Evolutionary conservation across 2,888 invertebrate genomes (phyloP).

Genomic region (Phytoseiulus persimilis): DNA sequence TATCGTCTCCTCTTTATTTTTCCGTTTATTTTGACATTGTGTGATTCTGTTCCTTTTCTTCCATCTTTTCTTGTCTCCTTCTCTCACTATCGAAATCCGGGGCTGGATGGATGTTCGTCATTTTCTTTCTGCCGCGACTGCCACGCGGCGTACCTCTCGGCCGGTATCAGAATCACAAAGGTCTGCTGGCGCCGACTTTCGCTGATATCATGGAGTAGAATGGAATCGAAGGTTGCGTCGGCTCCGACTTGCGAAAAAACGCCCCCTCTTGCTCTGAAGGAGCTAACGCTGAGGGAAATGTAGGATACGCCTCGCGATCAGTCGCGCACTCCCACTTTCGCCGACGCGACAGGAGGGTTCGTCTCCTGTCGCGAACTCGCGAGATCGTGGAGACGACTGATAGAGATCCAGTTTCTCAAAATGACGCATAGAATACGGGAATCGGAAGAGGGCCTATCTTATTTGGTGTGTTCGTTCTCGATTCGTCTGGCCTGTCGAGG

Average conservation of each 20-base stretch:
- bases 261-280: not conserved
- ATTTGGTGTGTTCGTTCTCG: no score
- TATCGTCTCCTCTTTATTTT: not conserved
- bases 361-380: no score
- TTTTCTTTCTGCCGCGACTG: no score
- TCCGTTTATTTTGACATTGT: not conserved
- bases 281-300: not conserved
- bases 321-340: no score
- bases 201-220: not conserved
- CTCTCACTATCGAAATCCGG: not conserved
- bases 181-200: not conserved
- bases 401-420: no score
- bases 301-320: not conserved
- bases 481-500: no score
- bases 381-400: no score
- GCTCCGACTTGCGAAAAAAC: not conserved
- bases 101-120: not conserved
- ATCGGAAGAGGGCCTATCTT: no score
- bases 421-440: no score
- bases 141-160: not conserved
- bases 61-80: not conserved
- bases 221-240: not conserved
- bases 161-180: not conserved
- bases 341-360: no score
- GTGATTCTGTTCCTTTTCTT: not conserved